phyloP scores from a whole-genome alignment of 2,113 vertebrate species.

The Centropus unirufus region DNA sequence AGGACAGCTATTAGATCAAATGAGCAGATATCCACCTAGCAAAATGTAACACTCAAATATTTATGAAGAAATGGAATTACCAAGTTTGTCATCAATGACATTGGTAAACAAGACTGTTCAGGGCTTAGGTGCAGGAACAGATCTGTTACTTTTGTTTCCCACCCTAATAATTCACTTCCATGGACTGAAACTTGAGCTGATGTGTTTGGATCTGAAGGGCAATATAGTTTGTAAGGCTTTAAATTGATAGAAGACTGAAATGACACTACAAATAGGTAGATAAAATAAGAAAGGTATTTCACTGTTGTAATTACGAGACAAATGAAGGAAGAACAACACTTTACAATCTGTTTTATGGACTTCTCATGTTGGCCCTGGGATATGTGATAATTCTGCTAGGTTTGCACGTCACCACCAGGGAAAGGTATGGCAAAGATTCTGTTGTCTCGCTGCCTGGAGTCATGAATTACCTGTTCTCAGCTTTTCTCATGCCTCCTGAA shows the following conservation, averaged over 20 bases:
- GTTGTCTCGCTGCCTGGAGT: accelerated
- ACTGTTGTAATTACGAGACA: background rate
- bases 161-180: background rate
- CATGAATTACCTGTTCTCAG: background rate
- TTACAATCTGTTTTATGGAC: background rate
- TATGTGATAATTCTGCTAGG: background rate
- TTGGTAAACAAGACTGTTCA: constrained; percentile 44
- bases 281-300: background rate
- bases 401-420: background rate
- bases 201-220: background rate
- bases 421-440: background rate
- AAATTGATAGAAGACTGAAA: background rate
- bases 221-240: background rate
- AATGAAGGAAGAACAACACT: background rate
- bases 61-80: constrained; percentile 61
- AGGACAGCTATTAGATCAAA: constrained; percentile 68
- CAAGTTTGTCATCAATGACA: constrained; percentile 38
- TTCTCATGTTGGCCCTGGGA: background rate
- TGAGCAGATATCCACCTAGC: constrained; percentile 10
- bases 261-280: background rate
- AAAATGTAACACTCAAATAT: constrained; percentile 62
- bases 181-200: background rate
- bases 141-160: background rate
- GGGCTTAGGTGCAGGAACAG: background rate
- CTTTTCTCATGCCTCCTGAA: background rate